phyloP scores from a whole-genome alignment of 2,797 vertebrate genomes.

The Neoniphon sammara region DNA sequence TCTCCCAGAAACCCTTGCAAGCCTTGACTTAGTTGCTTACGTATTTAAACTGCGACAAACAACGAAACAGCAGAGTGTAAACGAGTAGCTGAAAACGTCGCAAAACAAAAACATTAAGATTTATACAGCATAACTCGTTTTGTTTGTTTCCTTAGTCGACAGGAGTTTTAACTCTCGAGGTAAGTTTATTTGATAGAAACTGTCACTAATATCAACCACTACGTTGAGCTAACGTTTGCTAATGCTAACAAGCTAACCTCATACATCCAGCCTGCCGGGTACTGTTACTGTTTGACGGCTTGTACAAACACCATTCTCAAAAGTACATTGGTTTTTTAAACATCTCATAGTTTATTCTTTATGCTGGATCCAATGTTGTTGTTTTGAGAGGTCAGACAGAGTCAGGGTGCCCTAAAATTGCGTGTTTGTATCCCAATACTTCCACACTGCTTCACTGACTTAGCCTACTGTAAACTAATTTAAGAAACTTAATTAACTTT shows the following conservation, averaged over 20 bases:
- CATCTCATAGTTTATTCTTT: no score
- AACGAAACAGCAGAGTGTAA: not conserved
- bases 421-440: no score
- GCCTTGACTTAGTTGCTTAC: not conserved
- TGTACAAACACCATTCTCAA: no score
- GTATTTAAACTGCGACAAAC: conserved; percentile 72
- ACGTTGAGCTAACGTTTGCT: conserved; percentile 49
- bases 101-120: rapidly evolving
- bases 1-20: conserved; percentile 71
- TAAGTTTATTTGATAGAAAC: conserved; percentile 34
- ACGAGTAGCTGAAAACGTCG: not conserved
- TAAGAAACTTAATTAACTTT: no score
- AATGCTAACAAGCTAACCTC: conserved; percentile 32
- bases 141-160: not conserved
- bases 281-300: not conserved
- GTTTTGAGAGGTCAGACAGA: no score
- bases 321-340: no score
- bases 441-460: no score
- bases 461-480: no score
- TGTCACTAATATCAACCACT: not conserved
- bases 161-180: conserved; percentile 47
- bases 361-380: no score
- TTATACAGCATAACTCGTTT: rapidly evolving
- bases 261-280: no score
- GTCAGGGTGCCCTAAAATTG: no score